Evolutionary conservation across 2,113 vertebrate species (phyloP).

Genomic region (Puma concolor): DNA sequence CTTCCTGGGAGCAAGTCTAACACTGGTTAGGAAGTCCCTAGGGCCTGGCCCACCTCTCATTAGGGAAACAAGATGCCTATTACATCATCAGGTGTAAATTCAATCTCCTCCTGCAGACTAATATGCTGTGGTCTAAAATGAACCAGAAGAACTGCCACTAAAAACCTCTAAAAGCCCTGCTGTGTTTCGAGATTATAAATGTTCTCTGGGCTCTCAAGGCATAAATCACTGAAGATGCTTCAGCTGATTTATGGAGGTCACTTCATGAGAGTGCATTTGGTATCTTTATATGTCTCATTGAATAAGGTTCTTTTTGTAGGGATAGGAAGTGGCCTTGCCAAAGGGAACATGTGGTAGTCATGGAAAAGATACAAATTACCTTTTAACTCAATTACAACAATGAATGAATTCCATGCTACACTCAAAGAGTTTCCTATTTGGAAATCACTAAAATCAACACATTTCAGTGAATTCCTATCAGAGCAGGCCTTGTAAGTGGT

Average conservation of each 20-base stretch:
- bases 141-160: constrained; percentile 36
- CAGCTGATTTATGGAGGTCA: constrained; percentile 59
- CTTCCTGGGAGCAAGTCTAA: background rate
- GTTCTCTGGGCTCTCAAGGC: background rate
- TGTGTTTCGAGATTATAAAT: constrained; percentile 50
- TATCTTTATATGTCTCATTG: background rate
- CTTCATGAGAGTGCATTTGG: constrained; percentile 41
- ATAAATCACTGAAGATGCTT: constrained; percentile 60
- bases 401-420: background rate
- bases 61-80: background rate
- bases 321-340: background rate
- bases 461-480: background rate
- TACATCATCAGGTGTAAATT: constrained; percentile 19
- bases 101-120: background rate
- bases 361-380: constrained; percentile 33
- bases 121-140: background rate
- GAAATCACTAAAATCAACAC: constrained; percentile 2
- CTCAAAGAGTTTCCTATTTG: background rate
- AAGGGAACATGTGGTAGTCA: background rate
- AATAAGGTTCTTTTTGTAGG: constrained; percentile 26
- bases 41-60: background rate
- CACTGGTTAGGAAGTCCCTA: background rate
- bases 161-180: constrained; percentile 13
- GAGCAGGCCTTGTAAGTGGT: background rate
- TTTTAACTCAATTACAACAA: constrained; percentile 14